A percentile compares a stretch with the other conserved stretches of the same genome.
Conservation (phyloP, 2,888 invertebrate genomes). For the Rhopalosiphum nymphaeae region DNA sequence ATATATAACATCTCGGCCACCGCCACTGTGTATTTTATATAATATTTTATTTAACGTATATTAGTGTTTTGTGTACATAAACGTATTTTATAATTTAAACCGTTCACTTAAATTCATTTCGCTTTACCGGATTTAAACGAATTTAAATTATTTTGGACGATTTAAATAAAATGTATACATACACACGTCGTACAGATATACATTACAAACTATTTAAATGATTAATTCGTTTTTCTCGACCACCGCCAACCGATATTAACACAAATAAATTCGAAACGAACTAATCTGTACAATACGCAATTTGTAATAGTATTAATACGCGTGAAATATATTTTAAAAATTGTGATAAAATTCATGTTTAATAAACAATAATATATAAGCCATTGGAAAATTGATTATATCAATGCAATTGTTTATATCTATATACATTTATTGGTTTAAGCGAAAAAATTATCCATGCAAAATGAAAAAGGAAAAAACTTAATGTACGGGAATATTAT, state of each 20-base stretch:
- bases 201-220: neutral
- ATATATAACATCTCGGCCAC: neutral
- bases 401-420: neutral
- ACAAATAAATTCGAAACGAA: neutral
- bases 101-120: neutral
- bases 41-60: neutral
- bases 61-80: neutral
- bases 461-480: neutral
- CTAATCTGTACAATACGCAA: neutral
- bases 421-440: neutral
- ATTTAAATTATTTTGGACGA: neutral
- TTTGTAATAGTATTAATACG: neutral
- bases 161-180: neutral
- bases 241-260: neutral
- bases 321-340: neutral
- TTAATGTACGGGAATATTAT: neutral
- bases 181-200: too few relatives aligned
- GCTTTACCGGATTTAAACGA: too few relatives aligned
- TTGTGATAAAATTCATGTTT: neutral
- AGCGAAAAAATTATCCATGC: neutral
- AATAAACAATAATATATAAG: neutral
- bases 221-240: constrained; percentile 5
- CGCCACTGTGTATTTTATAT: neutral
- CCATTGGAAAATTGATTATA: neutral
- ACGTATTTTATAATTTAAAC: neutral